Conservation (phyloP, 2,888 invertebrate species). For the Nomada fucata region DNA sequence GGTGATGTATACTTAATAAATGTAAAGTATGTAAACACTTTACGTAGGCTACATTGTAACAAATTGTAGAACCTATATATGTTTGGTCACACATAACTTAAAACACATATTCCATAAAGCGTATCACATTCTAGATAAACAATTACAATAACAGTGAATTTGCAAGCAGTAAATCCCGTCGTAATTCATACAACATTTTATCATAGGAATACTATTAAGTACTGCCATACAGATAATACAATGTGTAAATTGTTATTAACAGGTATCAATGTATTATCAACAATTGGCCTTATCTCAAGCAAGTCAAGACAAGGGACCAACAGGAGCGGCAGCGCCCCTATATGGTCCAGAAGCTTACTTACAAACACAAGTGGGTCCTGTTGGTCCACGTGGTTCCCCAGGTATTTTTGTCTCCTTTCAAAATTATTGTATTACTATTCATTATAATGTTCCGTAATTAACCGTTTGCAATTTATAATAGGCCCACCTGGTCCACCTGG, state of each 20-base stretch:
- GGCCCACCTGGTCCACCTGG: conserved; percentile 86
- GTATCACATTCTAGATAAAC: too few relatives aligned
- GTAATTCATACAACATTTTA: too few relatives aligned
- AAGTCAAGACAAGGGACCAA: conserved; percentile 91
- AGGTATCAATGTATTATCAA: conserved; percentile 90
- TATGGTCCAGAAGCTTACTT: conserved; percentile 88
- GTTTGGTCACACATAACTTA: too few relatives aligned
- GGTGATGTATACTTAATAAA: background rate
- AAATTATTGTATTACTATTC: background rate
- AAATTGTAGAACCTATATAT: too few relatives aligned
- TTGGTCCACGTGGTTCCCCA: conserved; percentile 92
- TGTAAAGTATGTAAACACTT: too few relatives aligned
- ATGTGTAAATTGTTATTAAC: background rate
- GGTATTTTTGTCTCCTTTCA: conserved; percentile 83
- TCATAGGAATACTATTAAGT: too few relatives aligned
- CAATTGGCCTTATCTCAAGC: conserved; percentile 90
- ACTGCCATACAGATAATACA: too few relatives aligned
- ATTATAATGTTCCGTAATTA: background rate
- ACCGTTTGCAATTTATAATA: conserved; percentile 44
- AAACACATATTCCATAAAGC: too few relatives aligned
- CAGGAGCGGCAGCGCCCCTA: conserved; percentile 83
- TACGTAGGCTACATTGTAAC: too few relatives aligned
- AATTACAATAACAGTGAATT: too few relatives aligned
- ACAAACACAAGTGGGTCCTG: conserved; percentile 92
- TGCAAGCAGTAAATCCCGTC: too few relatives aligned